Base-by-base conservation (phyloP, 1,140 invertebrate genomes). In the Rhynchophorus ferrugineus region DNA sequence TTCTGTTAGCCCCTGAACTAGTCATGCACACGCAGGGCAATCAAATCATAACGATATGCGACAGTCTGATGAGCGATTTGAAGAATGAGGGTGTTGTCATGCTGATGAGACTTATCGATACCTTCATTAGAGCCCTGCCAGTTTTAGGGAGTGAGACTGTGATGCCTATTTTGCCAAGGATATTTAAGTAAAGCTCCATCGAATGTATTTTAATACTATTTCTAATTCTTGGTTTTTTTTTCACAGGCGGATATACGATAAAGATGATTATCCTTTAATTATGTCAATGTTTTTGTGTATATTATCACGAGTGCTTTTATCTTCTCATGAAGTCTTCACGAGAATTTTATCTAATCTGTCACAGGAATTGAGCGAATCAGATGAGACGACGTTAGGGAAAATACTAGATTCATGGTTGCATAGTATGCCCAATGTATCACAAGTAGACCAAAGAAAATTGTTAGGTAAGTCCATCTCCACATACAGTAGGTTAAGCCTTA, bases 371-470 rank as follows among this genome's bases (percentile, higher is more conserved):
- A 45, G 69, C 56, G 44, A 66, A 59, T 61, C 69, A 5, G 78
- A 81, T 54, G 74, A 79, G 47, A 63, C 64, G 21, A 74, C 90
- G 16, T 69, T 94, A 16, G 77, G 76, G 14, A 73, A 77, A 52
- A 73, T 96, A 2, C 68, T 95, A 20, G 79, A 83, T 56, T 74
- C 83, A 3, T 92, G 87, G 84, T 76, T 88, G n/a, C 76, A 82
- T 51, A 84, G 83, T 67, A 85, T 94, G 76, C 78, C 84, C 18
- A 70, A 82, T 38, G 82, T 92, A 1, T 78, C 82, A 1, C 83
- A 91, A 58, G 74, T 80, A 0, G 87, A 92, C 61, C 79, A 83
- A 64, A 79, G 83, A 57, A 96, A 97, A 70, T 71, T 92, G 9
- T 78, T 85, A 54, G 83, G 79, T 69, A 56, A 65, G 69, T 67